Base-by-base conservation (phyloP, 1,140 invertebrate species). In the Drosophila hydei region DNA sequence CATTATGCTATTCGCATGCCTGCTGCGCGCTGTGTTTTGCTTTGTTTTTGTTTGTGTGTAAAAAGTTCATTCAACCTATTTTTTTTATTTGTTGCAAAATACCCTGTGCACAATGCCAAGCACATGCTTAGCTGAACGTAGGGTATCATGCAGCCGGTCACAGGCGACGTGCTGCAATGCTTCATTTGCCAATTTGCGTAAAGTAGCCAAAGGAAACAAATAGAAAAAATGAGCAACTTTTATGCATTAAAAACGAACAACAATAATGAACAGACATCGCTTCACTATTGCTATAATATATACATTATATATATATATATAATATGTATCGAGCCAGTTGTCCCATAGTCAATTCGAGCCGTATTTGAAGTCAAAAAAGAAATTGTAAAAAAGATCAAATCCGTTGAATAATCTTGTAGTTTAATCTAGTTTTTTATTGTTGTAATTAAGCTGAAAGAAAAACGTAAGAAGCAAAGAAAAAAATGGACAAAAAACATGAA, bases 31-130 rank as follows among this genome's bases (percentile, higher is more conserved):
- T 63, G 21, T 43, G 42, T 16, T 18, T 8, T 47, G 55, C 11
- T 27, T 43, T 56, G 16, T 33, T 23, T 36, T 16, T 47, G 40
- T 9, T 65, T 74, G 74, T 84, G 64, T 83, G 79, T 78, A 69
- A 79, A 83, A 85, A 79, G 79, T 84, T 84, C 79, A 85, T 76
- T 84, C 76, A 84, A 84, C 67, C 51, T 48, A 27, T 69, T 68
- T 2, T 52, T 45, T 43, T 64, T 23, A 19, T 16, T 8, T 38
- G 8, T n/a, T n/a, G n/a, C n/a, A n/a, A n/a, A n/a, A n/a, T 18
- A 18, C 21, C 25, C 25, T 14, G 16, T 7, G 19, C 12, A 11
- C 72, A 58, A 1, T 45, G 38, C 9, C 1, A 33, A 33, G 30
- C 30, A 11, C 3, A 12, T 14, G n/a, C 12, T 38, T 8, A 3